These are phyloP conservation scores for Copsychus sechellarum DNA, from an alignment of 2,113 vertebrate species.

Conservation along the genomic window DNA sequence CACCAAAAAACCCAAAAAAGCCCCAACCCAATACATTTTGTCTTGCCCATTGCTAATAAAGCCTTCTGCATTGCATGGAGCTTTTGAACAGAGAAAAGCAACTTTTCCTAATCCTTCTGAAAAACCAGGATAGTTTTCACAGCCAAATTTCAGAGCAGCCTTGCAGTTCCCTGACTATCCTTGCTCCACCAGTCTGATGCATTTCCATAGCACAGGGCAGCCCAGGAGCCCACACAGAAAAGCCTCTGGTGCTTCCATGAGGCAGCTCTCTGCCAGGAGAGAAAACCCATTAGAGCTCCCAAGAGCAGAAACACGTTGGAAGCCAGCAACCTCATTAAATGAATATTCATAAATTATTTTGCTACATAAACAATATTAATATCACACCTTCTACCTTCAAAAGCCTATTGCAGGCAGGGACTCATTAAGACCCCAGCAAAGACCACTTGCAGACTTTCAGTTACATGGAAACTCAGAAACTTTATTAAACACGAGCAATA, in stretches of 20 bases:
- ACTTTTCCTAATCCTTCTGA: background rate
- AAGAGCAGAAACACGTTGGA: background rate
- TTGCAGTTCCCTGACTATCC: background rate
- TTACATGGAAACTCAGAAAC: background rate
- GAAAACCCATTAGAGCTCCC: background rate
- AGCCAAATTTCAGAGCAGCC: background rate
- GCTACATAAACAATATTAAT: background rate
- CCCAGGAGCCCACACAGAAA: rapidly evolving
- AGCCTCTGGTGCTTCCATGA: background rate
- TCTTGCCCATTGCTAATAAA: background rate
- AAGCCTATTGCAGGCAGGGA: background rate
- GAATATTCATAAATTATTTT: constrained; percentile 59
- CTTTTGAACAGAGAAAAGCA: background rate
- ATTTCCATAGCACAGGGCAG: background rate
- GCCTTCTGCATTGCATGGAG: rapidly evolving
- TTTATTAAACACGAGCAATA: constrained; percentile 49
- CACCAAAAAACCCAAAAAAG: background rate
- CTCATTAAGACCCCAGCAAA: constrained; percentile 22
- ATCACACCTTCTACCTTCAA: constrained; percentile 55
- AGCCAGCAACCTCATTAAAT: background rate
- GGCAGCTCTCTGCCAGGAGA: background rate
- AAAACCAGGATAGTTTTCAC: background rate
- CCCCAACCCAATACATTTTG: background rate
- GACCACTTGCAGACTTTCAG: background rate
- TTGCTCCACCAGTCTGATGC: background rate